phyloP scores from a whole-genome alignment of 2,113 vertebrate species.

The Callopanchax toddi region DNA sequence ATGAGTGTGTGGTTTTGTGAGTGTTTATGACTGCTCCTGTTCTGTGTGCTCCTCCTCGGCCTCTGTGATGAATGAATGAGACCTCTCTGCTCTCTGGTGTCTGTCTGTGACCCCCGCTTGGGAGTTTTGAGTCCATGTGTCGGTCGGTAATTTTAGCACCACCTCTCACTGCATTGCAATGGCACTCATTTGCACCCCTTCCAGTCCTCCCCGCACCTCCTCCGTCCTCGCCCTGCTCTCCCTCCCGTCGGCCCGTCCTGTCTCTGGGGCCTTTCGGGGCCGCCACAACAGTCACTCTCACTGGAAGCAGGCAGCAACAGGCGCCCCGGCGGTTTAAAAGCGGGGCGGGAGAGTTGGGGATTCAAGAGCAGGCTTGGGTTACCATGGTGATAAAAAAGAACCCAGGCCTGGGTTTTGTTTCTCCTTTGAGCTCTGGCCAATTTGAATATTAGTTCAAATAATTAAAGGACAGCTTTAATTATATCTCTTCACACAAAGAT shows the following conservation, averaged over 20 bases:
- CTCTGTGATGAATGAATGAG: constrained; percentile 49
- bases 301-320: constrained; percentile 66
- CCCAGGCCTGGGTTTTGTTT: constrained; percentile 14
- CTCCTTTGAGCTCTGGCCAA: constrained; percentile 17
- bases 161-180: constrained; percentile 82
- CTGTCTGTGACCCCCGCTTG: constrained; percentile 73
- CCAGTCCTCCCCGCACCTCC: constrained; percentile 28
- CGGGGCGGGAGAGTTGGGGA: constrained; percentile 36
- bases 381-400: neutral
- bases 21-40: constrained; percentile 7
- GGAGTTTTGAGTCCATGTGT: constrained; percentile 76
- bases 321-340: constrained; percentile 24
- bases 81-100: constrained; percentile 54
- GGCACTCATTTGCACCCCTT: constrained; percentile 75
- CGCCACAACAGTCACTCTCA: constrained; percentile 69
- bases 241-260: constrained; percentile 14
- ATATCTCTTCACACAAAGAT: constrained; percentile 32
- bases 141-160: constrained; percentile 81
- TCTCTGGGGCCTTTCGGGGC: constrained; percentile 32
- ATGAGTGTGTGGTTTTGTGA: constrained; percentile 6
- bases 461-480: constrained; percentile 50
- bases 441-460: constrained; percentile 56
- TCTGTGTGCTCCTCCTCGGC: constrained; percentile 22
- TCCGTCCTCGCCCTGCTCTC: constrained; percentile 10
- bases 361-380: constrained; percentile 25